phyloP scores from a whole-genome alignment of 35 echinoderm and acorn worm genomes.

The Diadema setosum region DNA sequence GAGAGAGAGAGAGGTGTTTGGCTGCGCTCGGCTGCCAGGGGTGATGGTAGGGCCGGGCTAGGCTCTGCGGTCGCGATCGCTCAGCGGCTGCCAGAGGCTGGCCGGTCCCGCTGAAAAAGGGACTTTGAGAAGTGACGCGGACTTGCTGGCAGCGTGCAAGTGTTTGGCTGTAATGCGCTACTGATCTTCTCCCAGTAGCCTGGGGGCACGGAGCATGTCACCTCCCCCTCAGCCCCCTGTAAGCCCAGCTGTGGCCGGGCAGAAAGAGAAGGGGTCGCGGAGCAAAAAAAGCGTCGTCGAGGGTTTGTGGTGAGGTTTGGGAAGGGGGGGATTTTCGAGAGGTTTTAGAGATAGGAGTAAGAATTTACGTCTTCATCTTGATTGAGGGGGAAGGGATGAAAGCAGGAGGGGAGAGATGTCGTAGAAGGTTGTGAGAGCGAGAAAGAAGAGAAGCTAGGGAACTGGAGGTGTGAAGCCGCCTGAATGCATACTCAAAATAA shows the following conservation, averaged over 20 bases:
- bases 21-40: not conserved
- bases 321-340: too few species aligned
- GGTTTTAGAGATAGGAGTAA: too few species aligned
- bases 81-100: too few species aligned
- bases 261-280: too few species aligned
- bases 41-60: not conserved
- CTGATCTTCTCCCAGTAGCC: not conserved
- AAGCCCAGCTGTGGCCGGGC: too few species aligned
- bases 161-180: not conserved
- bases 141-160: not conserved
- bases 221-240: not conserved
- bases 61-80: not conserved
- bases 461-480: not conserved
- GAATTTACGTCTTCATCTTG: constrained; percentile 3
- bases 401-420: not conserved
- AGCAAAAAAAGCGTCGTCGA: too few species aligned
- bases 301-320: too few species aligned
- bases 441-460: not conserved
- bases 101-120: not conserved
- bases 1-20: too few species aligned
- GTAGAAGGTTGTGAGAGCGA: not conserved
- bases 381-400: not conserved
- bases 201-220: not conserved
- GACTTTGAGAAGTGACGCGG: not conserved
- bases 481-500: not conserved